phyloP scores from a whole-genome alignment of 2,797 vertebrate species.

The Poecilia velifera region DNA sequence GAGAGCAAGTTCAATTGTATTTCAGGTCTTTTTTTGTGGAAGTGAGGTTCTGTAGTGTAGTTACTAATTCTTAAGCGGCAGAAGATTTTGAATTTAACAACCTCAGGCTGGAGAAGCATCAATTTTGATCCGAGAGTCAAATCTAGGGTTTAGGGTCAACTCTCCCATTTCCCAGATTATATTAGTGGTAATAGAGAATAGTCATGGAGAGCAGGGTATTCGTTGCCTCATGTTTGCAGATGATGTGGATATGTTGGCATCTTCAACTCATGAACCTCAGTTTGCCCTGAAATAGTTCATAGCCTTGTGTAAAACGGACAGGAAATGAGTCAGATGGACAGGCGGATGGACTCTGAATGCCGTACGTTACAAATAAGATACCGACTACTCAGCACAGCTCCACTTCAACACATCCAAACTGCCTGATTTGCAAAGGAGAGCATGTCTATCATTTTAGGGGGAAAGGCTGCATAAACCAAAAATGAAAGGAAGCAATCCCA shows the following conservation, averaged over 20 bases:
- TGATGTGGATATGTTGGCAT: not conserved
- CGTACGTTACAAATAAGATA: not conserved
- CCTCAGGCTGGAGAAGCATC: not conserved
- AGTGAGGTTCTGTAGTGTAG: not conserved
- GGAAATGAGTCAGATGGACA: not conserved
- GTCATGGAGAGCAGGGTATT: not conserved
- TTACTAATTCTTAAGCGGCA: not conserved
- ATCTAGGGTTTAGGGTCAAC: not conserved
- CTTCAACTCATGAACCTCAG: not conserved
- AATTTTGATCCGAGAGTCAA: not conserved
- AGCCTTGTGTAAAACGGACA: not conserved
- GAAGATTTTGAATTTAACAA: not conserved
- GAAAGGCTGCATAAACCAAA: constrained; percentile 12
- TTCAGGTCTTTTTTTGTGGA: not conserved
- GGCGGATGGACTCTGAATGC: not conserved
- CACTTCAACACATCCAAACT: not conserved
- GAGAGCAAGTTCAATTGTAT: constrained; percentile 6
- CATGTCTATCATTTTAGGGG: not conserved
- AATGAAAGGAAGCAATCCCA: constrained; percentile 26
- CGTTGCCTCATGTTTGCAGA: not conserved
- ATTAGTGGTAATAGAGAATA: not conserved
- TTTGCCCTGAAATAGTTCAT: not conserved
- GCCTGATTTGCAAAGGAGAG: not conserved
- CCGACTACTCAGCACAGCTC: not conserved
- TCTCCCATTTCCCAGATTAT: not conserved